Conservation (phyloP, 2,888 invertebrate genomes). For the Pyrgus malvae region DNA sequence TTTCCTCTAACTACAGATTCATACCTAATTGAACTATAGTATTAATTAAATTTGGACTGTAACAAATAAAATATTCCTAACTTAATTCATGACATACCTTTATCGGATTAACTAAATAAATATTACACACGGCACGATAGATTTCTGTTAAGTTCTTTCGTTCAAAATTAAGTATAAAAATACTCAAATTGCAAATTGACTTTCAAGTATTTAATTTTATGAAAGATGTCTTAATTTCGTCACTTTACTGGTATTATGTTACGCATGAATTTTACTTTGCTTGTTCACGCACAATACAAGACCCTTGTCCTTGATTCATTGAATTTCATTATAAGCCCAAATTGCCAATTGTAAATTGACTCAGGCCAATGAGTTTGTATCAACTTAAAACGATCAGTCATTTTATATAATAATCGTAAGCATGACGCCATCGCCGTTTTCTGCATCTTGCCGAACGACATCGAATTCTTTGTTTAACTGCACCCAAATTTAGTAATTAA, state of each 20-base stretch:
- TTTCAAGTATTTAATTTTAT: not conserved
- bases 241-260: slow-evolving; percentile 1
- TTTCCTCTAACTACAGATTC: too few relatives aligned
- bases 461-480: slow-evolving; percentile 4
- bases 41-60: too few relatives aligned
- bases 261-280: slow-evolving; percentile 17
- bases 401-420: slow-evolving; percentile 10
- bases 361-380: slow-evolving; percentile 7
- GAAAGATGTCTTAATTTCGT: slow-evolving; percentile 1
- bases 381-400: slow-evolving; percentile 4
- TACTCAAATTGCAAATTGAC: not conserved
- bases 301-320: slow-evolving; percentile 21
- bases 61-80: too few relatives aligned
- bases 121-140: too few relatives aligned
- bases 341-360: slow-evolving; percentile 13
- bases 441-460: not conserved
- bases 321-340: slow-evolving; percentile 9
- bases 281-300: slow-evolving; percentile 12
- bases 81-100: too few relatives aligned
- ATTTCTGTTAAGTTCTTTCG: too few relatives aligned
- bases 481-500: not conserved
- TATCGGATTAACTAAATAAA: too few relatives aligned
- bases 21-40: too few relatives aligned
- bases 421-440: slow-evolving; percentile 12
- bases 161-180: too few relatives aligned